Evolutionary conservation across 2,113 vertebrate species (phyloP), one percentile per base, ranked within the genome.

Genomic region (Tor tambroides): DNA sequence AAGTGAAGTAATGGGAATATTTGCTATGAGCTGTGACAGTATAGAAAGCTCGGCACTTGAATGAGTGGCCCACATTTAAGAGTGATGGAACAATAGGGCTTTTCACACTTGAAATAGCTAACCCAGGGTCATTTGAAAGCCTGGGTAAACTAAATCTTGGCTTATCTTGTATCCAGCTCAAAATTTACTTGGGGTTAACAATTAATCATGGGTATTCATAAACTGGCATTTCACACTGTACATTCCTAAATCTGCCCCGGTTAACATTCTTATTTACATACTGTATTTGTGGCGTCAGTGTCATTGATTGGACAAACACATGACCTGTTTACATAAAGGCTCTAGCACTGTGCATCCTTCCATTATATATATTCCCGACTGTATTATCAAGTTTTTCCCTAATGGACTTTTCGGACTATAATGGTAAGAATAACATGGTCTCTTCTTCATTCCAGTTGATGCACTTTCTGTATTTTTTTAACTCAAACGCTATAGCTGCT

Each of bases 1-100:
- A 65, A 80, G 19, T 17, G 71, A n/a, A 86, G 69, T 83, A 83
- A 86, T 71, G 49, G 26, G 32, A 46, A 80, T 28, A 85, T 72
- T 77, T 28, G 71, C 59, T 63, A 71, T 80, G 83, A 61, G 28
- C 41, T 15, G 78, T 51, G 71, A 82, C 54, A 85, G 35, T 54
- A 61, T 56, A 5, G 19, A 41, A 17, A 69, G 59, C 72, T 23
- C 71, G 32, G 6, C 76, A 46, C 49, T 32, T n/a, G 67, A 82
- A 26, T 14, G 3, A 63, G 30, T 30, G 35, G 19, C 23, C 6
- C 30, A 76, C 38, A 83, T 28, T 38, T 80, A 71, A 83, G 61
- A 69, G 35, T 12, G 35, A 72, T 6, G 14, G 23, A 71, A 59
- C 65, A 78, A 56, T 23, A 56, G 19, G 54, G 54, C 54, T 56